phyloP scores from a whole-genome alignment of 2,113 vertebrate species.

The Alaudala cheleensis region DNA sequence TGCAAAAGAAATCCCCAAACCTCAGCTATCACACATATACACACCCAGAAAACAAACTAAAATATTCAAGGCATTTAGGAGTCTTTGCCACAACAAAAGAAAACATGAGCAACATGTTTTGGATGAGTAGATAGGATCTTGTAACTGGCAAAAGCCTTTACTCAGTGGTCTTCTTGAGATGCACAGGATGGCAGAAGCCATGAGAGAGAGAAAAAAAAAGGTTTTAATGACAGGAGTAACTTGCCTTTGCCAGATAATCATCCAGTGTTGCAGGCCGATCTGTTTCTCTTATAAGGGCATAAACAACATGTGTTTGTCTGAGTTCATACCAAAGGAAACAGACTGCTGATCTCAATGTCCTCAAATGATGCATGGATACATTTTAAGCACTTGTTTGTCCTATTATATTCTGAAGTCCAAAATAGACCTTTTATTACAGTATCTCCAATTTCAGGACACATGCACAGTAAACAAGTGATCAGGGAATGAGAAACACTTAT shows the following conservation, averaged over 20 bases:
- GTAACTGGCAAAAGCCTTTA: neutral
- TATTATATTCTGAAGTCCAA: neutral
- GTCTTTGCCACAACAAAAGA: neutral
- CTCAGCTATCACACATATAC: neutral
- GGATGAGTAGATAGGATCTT: neutral
- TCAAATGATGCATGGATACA: neutral
- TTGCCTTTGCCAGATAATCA: slow-evolving; percentile 1
- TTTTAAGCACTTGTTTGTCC: slow-evolving; percentile 18
- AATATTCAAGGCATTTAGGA: neutral
- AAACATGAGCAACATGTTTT: neutral
- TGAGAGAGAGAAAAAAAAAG: neutral
- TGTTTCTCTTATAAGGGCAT: neutral
- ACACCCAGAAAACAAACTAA: neutral
- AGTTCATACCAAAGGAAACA: neutral
- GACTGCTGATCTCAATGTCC: neutral
- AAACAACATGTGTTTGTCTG: neutral
- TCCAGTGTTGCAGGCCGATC: neutral
- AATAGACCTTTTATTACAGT: slow-evolving; percentile 15
- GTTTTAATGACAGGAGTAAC: neutral
- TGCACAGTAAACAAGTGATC: slow-evolving; percentile 32
- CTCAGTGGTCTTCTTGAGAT: neutral
- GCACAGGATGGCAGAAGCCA: neutral
- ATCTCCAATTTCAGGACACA: slow-evolving; percentile 24
- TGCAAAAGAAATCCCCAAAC: neutral
- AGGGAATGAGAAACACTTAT: slow-evolving; percentile 3